Evolutionary conservation across 1,140 invertebrate species (phyloP).

Genomic region (Melanaphis sacchari): DNA sequence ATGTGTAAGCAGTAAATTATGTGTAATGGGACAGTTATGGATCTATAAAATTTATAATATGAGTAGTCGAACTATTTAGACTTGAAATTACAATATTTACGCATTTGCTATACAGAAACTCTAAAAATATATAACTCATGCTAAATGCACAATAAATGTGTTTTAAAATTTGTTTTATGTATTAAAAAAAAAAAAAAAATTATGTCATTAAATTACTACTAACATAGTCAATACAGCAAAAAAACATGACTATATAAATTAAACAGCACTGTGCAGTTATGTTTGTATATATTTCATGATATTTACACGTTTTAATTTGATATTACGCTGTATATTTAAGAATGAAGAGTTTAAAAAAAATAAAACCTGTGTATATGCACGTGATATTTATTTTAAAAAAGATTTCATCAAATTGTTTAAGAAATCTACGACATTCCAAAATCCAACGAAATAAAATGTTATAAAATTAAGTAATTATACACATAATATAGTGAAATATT

Average conservation of each 20-base stretch:
- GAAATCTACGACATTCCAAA: neutral
- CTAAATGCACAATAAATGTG: neutral
- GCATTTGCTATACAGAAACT: neutral
- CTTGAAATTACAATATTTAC: constrained; percentile 3
- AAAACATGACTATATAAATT: neutral
- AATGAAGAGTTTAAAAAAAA: neutral
- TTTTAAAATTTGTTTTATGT: constrained; percentile 32
- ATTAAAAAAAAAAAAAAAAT: constrained; percentile 18
- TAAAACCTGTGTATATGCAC: neutral
- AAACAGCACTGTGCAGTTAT: neutral
- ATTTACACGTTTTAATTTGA: neutral
- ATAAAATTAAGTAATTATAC: neutral
- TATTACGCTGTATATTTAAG: neutral
- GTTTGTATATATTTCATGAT: neutral
- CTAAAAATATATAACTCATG: constrained; percentile 36
- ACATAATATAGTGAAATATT: neutral
- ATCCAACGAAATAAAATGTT: neutral
- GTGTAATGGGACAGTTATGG: constrained; percentile 44
- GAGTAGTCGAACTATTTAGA: constrained; percentile 18
- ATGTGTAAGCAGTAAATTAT: constrained; percentile 1
- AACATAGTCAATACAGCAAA: neutral
- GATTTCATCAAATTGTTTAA: neutral
- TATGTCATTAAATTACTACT: constrained; percentile 4
- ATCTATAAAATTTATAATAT: constrained; percentile 10
- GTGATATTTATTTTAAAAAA: neutral